Conservation (phyloP, 1,140 invertebrate species). For the Atta cephalotes region DNA sequence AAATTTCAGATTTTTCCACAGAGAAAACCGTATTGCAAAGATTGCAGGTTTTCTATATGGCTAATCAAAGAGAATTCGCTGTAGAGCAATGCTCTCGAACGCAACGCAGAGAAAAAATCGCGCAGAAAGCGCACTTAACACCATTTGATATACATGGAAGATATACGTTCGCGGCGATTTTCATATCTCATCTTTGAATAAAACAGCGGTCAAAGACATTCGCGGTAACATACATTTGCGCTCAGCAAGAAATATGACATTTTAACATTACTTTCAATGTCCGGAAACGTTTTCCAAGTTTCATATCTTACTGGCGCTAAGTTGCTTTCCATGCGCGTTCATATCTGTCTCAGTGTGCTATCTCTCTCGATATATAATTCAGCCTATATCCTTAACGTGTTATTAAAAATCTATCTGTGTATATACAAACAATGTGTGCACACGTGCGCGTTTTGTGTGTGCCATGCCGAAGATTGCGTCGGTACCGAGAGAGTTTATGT, state of each 20-base stretch:
- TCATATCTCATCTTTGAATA: background rate
- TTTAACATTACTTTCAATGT: background rate
- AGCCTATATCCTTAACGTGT: constrained; percentile 67
- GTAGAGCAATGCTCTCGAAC: constrained; percentile 23
- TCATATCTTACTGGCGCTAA: background rate
- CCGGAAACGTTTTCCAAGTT: background rate
- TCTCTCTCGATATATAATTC: constrained; percentile 68
- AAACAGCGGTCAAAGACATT: background rate
- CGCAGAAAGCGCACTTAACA: constrained; percentile 14
- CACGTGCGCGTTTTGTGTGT: constrained; percentile 27
- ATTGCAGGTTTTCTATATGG: constrained; percentile 1
- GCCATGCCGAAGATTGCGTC: constrained; percentile 33
- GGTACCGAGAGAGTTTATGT: constrained; percentile 29
- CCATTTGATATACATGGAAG: background rate
- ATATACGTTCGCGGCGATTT: background rate
- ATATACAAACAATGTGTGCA: constrained; percentile 75
- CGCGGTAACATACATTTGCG: background rate
- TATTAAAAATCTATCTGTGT: constrained; percentile 75
- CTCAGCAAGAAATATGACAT: background rate
- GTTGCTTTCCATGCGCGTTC: constrained; percentile 10
- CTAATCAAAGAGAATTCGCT: constrained; percentile 27
- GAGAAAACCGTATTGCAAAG: constrained; percentile 17
- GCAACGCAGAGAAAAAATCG: constrained; percentile 1
- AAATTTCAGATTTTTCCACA: constrained; percentile 34
- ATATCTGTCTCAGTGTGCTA: constrained; percentile 9